Evolutionary conservation across 2,888 invertebrate genomes (phyloP).

Genomic region (Galeopsomyia nigrocyanea): DNA sequence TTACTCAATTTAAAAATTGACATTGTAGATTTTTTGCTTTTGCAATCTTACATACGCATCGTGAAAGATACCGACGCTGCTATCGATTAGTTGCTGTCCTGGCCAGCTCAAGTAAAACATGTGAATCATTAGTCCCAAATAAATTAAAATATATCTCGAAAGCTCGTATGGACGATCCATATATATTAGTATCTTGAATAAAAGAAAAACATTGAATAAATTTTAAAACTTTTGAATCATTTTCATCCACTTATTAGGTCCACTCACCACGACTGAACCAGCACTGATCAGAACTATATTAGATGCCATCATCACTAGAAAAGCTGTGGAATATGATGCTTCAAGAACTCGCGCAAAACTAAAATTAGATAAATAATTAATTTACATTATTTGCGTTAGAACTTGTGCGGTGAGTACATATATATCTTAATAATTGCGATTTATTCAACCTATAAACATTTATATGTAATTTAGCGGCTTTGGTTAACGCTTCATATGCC

Average conservation of each 20-base stretch:
- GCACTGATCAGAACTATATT: no score
- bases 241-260: not conserved
- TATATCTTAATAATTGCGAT: no score
- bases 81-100: conserved; percentile 21
- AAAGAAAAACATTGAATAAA: not conserved
- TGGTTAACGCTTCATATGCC: not conserved
- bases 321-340: no score
- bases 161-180: conserved; percentile 7
- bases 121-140: conserved; percentile 24
- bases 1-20: not conserved
- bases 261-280: no score
- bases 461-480: not conserved
- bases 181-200: conserved; percentile 13
- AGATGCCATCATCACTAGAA: no score
- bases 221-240: not conserved
- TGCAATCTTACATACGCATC: conserved; percentile 8
- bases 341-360: no score
- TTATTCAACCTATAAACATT: not conserved
- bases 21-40: no score
- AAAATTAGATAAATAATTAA: no score
- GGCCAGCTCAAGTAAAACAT: conserved; percentile 31
- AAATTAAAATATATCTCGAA: conserved; percentile 12
- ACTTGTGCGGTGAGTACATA: no score
- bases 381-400: no score
- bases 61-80: not conserved